Base-by-base conservation (phyloP, 2,113 vertebrate species). In the Sphaerodactylus townsendi region DNA sequence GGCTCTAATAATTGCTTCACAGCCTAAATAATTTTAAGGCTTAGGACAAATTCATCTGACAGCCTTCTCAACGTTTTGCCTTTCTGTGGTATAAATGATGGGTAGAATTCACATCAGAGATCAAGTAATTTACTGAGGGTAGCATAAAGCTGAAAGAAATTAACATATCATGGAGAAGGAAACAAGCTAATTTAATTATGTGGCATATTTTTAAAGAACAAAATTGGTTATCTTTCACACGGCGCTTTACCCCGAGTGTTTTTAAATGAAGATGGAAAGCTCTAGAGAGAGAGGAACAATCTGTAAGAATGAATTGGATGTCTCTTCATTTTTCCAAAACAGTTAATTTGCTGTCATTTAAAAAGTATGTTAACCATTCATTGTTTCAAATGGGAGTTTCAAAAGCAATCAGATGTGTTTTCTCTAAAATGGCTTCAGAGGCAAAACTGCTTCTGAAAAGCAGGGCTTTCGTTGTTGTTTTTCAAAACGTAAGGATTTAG, bases 361-460 rank as follows among this genome's bases (percentile, higher is more conserved):
- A 46, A n/a, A 53, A 50, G 8, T 33, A 33, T 35, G 46, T 56
- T n/a, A 28, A 56, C 62, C 35, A 53, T 73, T 41, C 17, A 72
- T 53, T 79, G 79, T 72, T 72, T 85, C 59, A 65, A n/a, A 25
- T n/a, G 37, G 41, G 76, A 44, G 65, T 73, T n/a, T 81, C 70
- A 44, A n/a, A 80, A 85, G 14, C 30, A 21, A 2, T 53, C 69
- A 69, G 46, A 83, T 37, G 44, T 56, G 35, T 56, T 72, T 72
- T 11, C 5, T 39, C 62, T 44, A 30, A 65, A 35, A 66, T 33
- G 25, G 37, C 44, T 50, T 9, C 17, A 56, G n/a, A 37, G 30
- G 44, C 35, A 39, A 23, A 50, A n/a, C 14, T n/a, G n/a, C n/a
- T 37, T 62, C 19, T 39, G 44, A 35, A 83, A 64, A 83, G 13